Base-by-base conservation (phyloP, 2,797 vertebrate genomes). In the Kryptolebias ocellatus region DNA sequence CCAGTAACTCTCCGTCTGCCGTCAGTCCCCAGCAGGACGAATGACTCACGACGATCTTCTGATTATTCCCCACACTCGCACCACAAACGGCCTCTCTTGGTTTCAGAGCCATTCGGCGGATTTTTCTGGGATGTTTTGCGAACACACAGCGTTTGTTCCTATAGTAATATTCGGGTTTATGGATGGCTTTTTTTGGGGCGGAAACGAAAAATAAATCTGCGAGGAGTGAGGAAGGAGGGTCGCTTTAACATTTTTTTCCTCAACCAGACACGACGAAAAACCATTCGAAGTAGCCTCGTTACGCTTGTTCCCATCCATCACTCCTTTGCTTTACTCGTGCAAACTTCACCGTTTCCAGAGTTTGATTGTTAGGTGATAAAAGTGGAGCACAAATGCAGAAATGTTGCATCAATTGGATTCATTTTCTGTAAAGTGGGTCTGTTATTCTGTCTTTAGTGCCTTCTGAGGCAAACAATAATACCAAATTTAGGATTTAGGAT, bases 251-350 rank as follows among this genome's bases (percentile, higher is more conserved):
- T 79, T 75, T 77, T 75, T 77, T 55, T 68, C 53, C 31, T 39
- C 20, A 18, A 57, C 44, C 51, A 79, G 68, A 83, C 78, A 64
- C 64, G 77, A 77, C 74, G 71, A 52, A 87, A 89, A 84, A 9
- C 79, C 87, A 80, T 79, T 80, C 84, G 89, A 83, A 87, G 81
- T 64, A 86, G 76, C 60, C 68, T 74, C 50, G 56, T 77, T 72
- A 66, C 20, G 14, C 51, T 53, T 28, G 51, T 45, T 72, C 59
- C 69, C 51, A 31, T 29, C 60, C 12, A 56, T 67, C 56, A 18
- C 53, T 50, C 74, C 67, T 64, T 65, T 71, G 15, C 59, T 67
- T 78, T 69, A 49, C n/a, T 53, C 4, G 4, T 65, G 66, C 65
- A 20, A 57, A 67, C 67, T 70, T 76, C 55, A 52, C 37, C 10